Evolutionary conservation across 2,888 invertebrate species (phyloP), one percentile per base, ranked within the genome.

Genomic region (Scrobipalpa atriplicella): DNA sequence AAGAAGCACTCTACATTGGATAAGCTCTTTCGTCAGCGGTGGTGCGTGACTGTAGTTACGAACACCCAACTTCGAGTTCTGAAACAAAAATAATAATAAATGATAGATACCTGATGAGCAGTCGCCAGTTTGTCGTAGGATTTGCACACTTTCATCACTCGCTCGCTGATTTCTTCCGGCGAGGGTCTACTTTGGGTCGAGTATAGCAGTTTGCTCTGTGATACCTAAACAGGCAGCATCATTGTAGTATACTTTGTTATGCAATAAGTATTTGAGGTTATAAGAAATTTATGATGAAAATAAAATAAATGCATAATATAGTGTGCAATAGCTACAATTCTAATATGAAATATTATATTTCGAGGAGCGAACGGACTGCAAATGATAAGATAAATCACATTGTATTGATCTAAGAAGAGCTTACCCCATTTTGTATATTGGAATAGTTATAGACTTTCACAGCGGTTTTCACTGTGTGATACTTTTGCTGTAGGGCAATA

Each of bases 41-140:
- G 95, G 94, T 82, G 95, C 95, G 74, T 89, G 91, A 89, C 96
- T 95, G 94, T 96, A 97, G 89, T 94, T 94, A 90, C 96, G 95
- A 82, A 92, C 92, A 86, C 93, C 94, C 93, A 94, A 93, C 92
- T 93, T 93, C 93, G 89, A 93, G 88, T 89, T 94, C 95, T 95
- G 95, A 86, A 95, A 93, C 89, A 91, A 88, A 86, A 84, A 76
- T 72, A 81, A 78, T 76, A 82, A 81, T 76, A 78, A 80, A 75
- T 70, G 69, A 68, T 73, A 80, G 77, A 83, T 95, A 98, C 98
- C 97, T 98, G 96, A 77, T 98, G 96, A 77, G 95, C 95, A 74
- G 95, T 94, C 77, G 95, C 94, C 80, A 98, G 95, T 95, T 98
- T 98, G 94, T 98, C 98, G 93, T 96, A 98, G 72, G 96, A 95